Conservation (phyloP, 2,797 vertebrate species). For the Sebastolobus alascanus region DNA sequence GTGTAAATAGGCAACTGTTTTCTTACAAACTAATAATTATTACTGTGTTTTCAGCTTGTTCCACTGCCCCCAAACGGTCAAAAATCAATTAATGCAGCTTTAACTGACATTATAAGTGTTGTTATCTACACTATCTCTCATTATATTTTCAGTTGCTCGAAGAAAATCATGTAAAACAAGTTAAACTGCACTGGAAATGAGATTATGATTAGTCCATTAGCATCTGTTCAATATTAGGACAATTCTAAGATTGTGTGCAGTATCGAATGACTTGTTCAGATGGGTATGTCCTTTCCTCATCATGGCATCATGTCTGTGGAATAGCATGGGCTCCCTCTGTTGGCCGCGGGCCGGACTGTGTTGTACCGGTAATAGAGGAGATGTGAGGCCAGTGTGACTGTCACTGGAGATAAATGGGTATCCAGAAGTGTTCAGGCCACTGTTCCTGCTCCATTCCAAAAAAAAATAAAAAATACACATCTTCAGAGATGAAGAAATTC, state of each 20-base stretch:
- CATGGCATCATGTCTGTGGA: slow-evolving; percentile 43
- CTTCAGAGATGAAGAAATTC: slow-evolving; percentile 67
- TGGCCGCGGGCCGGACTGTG: slow-evolving; percentile 48
- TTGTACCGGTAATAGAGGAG: background rate
- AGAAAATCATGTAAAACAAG: background rate
- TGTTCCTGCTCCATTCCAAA: slow-evolving; percentile 31
- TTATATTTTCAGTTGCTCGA: background rate
- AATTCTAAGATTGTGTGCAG: background rate
- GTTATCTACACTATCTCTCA: background rate
- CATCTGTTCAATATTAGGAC: background rate
- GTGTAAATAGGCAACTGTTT: background rate
- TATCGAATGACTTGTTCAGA: background rate
- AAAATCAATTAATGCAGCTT: slow-evolving; percentile 2
- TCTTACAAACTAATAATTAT: background rate
- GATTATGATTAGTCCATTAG: background rate
- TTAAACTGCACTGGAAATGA: background rate
- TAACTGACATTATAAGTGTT: background rate
- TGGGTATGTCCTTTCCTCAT: background rate
- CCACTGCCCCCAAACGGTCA: background rate
- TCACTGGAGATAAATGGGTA: slow-evolving; percentile 65
- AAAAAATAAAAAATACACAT: slow-evolving; percentile 20
- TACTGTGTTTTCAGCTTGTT: background rate
- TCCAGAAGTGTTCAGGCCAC: slow-evolving; percentile 48
- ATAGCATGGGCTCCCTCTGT: slow-evolving; percentile 85
- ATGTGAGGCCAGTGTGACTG: slow-evolving; percentile 45